Evolutionary conservation across 2,888 invertebrate species (phyloP).

Genomic region (Halocaridina rubra): DNA sequence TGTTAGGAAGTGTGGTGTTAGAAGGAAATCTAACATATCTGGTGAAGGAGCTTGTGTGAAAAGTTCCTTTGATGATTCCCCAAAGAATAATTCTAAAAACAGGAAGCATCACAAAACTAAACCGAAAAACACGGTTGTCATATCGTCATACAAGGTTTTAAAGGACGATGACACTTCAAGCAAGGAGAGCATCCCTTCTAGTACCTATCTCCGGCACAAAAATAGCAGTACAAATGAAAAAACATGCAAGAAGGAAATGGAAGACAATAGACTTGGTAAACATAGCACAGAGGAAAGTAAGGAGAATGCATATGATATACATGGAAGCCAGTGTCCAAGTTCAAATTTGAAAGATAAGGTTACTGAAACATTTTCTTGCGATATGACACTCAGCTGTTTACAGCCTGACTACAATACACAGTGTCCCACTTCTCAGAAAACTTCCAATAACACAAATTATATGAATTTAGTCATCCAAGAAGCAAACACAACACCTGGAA

Average conservation of each 20-base stretch:
- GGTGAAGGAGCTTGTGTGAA: neutral
- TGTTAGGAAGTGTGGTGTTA: constrained; percentile 25
- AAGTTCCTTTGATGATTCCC: neutral
- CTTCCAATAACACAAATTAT: neutral
- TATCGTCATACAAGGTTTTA: constrained; percentile 25
- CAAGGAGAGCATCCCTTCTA: neutral
- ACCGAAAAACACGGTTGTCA: neutral
- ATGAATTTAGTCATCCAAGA: neutral
- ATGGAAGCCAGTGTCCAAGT: no score
- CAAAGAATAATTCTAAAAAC: neutral
- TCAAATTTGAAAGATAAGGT: no score
- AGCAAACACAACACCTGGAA: no score
- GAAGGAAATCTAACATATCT: constrained; percentile 13
- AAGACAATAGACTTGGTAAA: no score
- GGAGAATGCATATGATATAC: no score
- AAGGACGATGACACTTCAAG: neutral
- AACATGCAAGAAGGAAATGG: no score
- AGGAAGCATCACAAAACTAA: neutral
- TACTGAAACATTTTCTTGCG: no score
- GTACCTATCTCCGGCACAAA: neutral
- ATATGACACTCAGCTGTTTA: no score
- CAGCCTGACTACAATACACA: neutral
- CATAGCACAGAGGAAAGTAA: no score
- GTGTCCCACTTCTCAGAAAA: neutral
- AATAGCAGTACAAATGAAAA: neutral